Evolutionary conservation across 2,113 vertebrate genomes (phyloP).

Genomic region (Varanus komodoensis): DNA sequence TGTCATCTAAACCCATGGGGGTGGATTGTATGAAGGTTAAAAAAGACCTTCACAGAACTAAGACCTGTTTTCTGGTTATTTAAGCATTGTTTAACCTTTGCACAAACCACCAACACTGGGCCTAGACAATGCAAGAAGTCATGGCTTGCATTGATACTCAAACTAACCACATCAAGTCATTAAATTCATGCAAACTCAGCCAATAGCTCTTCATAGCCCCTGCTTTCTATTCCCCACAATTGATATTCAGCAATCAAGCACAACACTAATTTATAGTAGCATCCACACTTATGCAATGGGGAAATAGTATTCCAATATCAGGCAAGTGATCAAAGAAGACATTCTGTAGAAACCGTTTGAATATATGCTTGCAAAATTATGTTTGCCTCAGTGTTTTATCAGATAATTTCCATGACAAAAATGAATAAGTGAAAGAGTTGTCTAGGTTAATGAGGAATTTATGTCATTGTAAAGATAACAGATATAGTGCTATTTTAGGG

Average conservation of each 20-base stretch:
- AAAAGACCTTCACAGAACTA: too few species aligned
- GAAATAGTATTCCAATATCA: not conserved
- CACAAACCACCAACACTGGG: too few species aligned
- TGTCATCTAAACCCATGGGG: too few species aligned
- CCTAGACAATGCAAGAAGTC: too few species aligned
- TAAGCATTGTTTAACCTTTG: too few species aligned
- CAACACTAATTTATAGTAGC: not conserved
- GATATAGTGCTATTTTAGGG: not conserved
- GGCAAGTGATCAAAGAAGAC: not conserved
- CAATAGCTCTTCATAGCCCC: not conserved
- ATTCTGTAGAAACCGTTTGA: not conserved
- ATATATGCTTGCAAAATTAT: not conserved
- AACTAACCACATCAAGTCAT: too few species aligned
- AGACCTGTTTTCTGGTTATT: too few species aligned
- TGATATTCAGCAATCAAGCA: not conserved
- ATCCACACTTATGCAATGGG: not conserved
- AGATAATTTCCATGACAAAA: not conserved
- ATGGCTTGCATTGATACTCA: too few species aligned
- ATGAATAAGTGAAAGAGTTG: not conserved
- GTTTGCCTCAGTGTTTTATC: not conserved
- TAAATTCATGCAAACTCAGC: too few species aligned
- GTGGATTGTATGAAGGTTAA: too few species aligned
- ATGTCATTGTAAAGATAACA: not conserved
- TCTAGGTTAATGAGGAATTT: not conserved
- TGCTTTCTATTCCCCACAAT: not conserved